Percentiles rank a stretch among this genome's conserved stretches.
phyloP scores from a whole-genome alignment of 2,888 invertebrate genomes.

The Seira ritae region DNA sequence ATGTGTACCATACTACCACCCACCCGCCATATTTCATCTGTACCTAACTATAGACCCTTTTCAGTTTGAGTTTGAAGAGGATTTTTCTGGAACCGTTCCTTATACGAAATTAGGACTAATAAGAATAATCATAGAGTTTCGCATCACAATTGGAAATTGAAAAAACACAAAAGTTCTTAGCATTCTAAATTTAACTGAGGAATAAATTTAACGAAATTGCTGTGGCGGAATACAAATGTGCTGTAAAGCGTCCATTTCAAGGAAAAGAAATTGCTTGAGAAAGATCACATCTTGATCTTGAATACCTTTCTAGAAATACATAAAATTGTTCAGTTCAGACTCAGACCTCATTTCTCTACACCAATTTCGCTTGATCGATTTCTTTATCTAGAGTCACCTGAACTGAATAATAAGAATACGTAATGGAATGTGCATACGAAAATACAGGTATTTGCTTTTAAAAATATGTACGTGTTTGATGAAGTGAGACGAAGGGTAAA shows the following conservation, averaged over 20 bases:
- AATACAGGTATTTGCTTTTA: neutral
- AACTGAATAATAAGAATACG: constrained; percentile 45
- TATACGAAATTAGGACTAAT: constrained; percentile 6
- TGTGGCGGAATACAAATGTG: too few relatives aligned
- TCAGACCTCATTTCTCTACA: too few relatives aligned
- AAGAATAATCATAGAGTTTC: constrained; percentile 47
- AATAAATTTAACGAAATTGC: too few relatives aligned
- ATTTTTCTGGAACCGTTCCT: neutral
- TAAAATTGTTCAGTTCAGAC: neutral
- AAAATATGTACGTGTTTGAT: neutral
- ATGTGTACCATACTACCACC: too few relatives aligned
- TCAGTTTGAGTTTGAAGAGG: neutral
- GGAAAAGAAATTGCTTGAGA: too few relatives aligned
- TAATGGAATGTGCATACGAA: neutral
- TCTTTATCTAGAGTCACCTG: constrained; percentile 56
- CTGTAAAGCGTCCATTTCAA: too few relatives aligned
- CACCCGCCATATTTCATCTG: neutral
- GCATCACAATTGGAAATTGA: too few relatives aligned
- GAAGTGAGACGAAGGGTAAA: neutral
- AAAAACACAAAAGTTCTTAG: too few relatives aligned
- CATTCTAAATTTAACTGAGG: too few relatives aligned
- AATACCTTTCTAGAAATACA: neutral
- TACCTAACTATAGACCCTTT: neutral
- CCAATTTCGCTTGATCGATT: constrained; percentile 43
- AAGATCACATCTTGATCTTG: too few relatives aligned